phyloP scores from a whole-genome alignment of 2,113 vertebrate species.

The Phaethon lepturus region DNA sequence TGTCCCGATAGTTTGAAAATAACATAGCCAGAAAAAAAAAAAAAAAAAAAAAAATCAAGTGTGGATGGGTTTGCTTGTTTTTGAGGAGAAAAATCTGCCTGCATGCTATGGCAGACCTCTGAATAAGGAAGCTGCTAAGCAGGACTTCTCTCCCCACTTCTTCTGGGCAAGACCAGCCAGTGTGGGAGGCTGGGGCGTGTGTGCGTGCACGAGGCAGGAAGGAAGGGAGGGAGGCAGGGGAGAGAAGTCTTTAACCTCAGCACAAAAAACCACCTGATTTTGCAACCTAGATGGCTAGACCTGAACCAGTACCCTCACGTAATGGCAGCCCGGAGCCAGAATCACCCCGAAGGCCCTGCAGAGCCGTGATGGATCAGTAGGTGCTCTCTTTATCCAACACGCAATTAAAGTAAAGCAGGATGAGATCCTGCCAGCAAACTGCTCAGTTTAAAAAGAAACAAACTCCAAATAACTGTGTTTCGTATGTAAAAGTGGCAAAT shows the following conservation, averaged over 20 bases:
- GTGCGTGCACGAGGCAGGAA: background rate
- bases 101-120: background rate
- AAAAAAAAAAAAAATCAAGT: background rate
- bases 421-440: background rate
- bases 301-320: background rate
- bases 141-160: background rate
- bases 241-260: background rate
- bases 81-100: conserved; percentile 16
- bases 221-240: background rate
- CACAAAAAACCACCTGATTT: background rate
- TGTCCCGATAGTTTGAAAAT: conserved; percentile 12
- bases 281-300: background rate
- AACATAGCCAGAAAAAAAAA: background rate
- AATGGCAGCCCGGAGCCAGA: background rate
- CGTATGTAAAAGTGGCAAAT: background rate
- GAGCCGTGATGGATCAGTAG: background rate
- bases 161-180: background rate
- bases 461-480: background rate
- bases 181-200: background rate
- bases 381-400: background rate
- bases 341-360: background rate
- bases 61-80: conserved; percentile 35
- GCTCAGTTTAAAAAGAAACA: background rate
- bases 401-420: background rate
- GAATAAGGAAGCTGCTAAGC: background rate